Evolutionary conservation across 2,113 vertebrate species (phyloP).

Genomic region (Spizaetus ornatus): DNA sequence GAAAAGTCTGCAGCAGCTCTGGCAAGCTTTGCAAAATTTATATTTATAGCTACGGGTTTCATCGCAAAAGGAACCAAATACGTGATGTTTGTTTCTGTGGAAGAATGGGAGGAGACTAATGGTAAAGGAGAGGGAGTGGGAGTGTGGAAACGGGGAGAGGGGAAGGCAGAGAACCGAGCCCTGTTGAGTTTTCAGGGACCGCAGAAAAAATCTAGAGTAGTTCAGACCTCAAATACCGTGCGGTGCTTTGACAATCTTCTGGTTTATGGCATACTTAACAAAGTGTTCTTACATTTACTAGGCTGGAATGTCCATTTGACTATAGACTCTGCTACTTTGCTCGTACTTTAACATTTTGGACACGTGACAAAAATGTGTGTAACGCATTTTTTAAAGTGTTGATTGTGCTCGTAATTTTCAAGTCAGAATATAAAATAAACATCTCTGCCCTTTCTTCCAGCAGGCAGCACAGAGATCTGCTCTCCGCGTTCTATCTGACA

Average conservation of each 20-base stretch:
- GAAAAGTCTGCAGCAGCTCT: conserved; percentile 17
- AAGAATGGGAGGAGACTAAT: conserved; percentile 69
- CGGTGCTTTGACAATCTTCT: conserved; percentile 12
- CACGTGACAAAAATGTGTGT: conserved; percentile 69
- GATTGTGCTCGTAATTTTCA: conserved; percentile 76
- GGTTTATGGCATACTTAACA: background rate
- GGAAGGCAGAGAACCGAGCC: background rate
- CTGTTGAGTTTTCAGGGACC: background rate
- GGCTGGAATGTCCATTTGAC: conserved; percentile 44
- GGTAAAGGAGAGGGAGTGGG: conserved; percentile 59
- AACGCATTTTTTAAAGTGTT: conserved; percentile 63
- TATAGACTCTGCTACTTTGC: conserved; percentile 25
- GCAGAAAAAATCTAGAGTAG: background rate
- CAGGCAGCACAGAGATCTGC: conserved; percentile 81
- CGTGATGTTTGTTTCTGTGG: conserved; percentile 60
- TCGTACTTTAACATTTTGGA: conserved; percentile 62
- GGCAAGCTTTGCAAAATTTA: conserved; percentile 18
- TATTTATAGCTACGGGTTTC: conserved; percentile 29
- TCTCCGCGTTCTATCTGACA: conserved; percentile 79
- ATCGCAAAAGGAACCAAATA: conserved; percentile 37
- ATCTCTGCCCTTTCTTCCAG: conserved; percentile 81
- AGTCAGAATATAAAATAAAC: conserved; percentile 81
- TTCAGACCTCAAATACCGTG: conserved; percentile 9
- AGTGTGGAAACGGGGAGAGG: background rate
- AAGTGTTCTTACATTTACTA: conserved; percentile 12